Evolutionary conservation across 2,113 vertebrate genomes (phyloP).

Genomic region (Balaenoptera acutorostrata): DNA sequence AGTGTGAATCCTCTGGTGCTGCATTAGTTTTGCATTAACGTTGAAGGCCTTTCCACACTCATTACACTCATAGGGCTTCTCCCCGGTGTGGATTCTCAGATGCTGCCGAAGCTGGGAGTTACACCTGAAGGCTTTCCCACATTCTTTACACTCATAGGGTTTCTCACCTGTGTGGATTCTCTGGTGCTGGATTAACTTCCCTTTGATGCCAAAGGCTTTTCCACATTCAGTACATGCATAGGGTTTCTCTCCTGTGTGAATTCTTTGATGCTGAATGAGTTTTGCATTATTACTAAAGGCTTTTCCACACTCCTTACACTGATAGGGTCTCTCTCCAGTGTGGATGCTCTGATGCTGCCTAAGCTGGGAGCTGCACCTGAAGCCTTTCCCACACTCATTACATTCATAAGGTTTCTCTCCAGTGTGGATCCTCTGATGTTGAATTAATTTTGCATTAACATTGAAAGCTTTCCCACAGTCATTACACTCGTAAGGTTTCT

Average conservation of each 20-base stretch:
- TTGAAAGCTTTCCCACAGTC: slow-evolving; percentile 73
- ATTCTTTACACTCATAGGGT: slow-evolving; percentile 74
- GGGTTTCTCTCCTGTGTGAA: slow-evolving; percentile 71
- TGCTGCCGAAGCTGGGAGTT: slow-evolving; percentile 76
- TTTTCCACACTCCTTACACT: slow-evolving; percentile 67
- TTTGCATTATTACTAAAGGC: slow-evolving; percentile 66
- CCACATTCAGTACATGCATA: slow-evolving; percentile 66
- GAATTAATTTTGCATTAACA: slow-evolving; percentile 70
- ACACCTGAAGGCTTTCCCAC: slow-evolving; percentile 76
- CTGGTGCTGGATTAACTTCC: slow-evolving; percentile 66
- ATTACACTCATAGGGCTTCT: slow-evolving; percentile 74
- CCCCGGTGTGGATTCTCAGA: slow-evolving; percentile 74
- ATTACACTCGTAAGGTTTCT: slow-evolving; percentile 68
- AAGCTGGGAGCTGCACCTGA: slow-evolving; percentile 70
- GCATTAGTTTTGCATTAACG: slow-evolving; percentile 72
- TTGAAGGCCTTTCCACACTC: slow-evolving; percentile 77
- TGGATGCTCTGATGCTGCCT: slow-evolving; percentile 68
- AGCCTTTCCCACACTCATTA: slow-evolving; percentile 63
- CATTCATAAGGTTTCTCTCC: slow-evolving; percentile 74
- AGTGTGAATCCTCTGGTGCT: slow-evolving; percentile 73
- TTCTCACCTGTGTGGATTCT: slow-evolving; percentile 75
- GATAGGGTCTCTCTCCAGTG: slow-evolving; percentile 66
- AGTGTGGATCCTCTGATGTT: slow-evolving; percentile 70
- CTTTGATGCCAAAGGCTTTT: slow-evolving; percentile 68
- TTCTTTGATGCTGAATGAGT: slow-evolving; percentile 66